phyloP scores from a whole-genome alignment of 1,140 invertebrate genomes.

The Penaeus indicus region DNA sequence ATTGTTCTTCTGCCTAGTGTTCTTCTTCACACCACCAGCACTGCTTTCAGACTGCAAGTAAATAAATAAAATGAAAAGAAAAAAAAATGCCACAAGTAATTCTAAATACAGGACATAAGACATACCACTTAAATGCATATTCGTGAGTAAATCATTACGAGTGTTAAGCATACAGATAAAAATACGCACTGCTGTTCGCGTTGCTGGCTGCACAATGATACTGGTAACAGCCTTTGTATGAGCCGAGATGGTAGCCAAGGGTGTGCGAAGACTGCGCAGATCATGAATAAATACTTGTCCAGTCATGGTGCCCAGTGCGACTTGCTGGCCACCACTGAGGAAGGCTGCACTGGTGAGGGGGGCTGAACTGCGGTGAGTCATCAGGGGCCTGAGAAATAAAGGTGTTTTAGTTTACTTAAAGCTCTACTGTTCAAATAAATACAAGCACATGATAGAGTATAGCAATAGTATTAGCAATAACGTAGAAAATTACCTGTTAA shows the following conservation, averaged over 20 bases:
- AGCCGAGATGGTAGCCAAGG: conserved; percentile 44
- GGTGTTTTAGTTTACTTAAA: too few relatives aligned
- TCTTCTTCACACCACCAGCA: neutral
- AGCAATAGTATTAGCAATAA: too few relatives aligned
- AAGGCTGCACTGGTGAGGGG: conserved; percentile 60
- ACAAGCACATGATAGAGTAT: too few relatives aligned
- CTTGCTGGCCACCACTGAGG: conserved; percentile 50
- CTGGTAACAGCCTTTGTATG: conserved; percentile 42
- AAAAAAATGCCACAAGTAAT: neutral
- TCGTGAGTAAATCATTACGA: neutral
- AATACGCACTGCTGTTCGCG: conserved; percentile 28
- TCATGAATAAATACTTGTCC: conserved; percentile 60
- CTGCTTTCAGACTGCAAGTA: neutral
- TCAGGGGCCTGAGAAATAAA: conserved; percentile 43
- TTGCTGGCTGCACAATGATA: conserved; percentile 30
- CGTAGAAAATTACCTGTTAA: neutral
- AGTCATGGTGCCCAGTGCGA: conserved; percentile 58
- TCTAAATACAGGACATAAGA: too few relatives aligned
- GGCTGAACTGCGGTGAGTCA: conserved; percentile 39
- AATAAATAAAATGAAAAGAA: neutral
- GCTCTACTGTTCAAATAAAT: too few relatives aligned
- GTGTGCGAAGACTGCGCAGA: conserved; percentile 47
- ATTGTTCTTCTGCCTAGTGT: neutral
- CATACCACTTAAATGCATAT: too few relatives aligned
- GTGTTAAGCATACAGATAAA: neutral